phyloP scores from a whole-genome alignment of 2,113 vertebrate genomes.

The Numida meleagris region DNA sequence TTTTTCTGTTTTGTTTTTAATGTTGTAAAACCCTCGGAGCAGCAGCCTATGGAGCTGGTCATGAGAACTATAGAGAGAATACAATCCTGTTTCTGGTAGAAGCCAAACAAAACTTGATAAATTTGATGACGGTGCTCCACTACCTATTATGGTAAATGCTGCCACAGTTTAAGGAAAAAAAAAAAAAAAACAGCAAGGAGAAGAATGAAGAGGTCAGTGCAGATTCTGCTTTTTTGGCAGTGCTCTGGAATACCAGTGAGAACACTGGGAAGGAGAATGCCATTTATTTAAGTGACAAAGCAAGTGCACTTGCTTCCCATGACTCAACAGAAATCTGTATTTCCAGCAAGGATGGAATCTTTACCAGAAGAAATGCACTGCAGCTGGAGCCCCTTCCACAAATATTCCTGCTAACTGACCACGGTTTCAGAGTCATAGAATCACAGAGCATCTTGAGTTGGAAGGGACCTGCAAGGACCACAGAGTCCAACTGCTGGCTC shows the following conservation, averaged over 20 bases:
- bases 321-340: not conserved
- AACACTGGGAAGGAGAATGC: not conserved
- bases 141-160: conserved; percentile 13
- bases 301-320: not conserved
- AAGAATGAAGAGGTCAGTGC: not conserved
- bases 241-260: not conserved
- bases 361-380: not conserved
- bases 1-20: no score
- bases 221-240: not conserved
- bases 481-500: not conserved
- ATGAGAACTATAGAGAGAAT: not conserved
- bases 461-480: not conserved
- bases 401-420: not conserved
- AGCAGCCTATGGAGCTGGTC: not conserved
- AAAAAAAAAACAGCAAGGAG: not conserved
- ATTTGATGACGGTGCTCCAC: not conserved
- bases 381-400: not conserved
- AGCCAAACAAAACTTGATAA: not conserved
- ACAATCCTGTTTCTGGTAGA: not conserved
- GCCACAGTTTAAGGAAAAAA: not conserved
- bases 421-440: not conserved
- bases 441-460: not conserved
- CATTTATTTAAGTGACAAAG: conserved; percentile 24
- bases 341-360: not conserved
- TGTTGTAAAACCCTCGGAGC: not conserved